Conservation (phyloP, 2,797 vertebrate species). For the Kryptolebias ocellatus region DNA sequence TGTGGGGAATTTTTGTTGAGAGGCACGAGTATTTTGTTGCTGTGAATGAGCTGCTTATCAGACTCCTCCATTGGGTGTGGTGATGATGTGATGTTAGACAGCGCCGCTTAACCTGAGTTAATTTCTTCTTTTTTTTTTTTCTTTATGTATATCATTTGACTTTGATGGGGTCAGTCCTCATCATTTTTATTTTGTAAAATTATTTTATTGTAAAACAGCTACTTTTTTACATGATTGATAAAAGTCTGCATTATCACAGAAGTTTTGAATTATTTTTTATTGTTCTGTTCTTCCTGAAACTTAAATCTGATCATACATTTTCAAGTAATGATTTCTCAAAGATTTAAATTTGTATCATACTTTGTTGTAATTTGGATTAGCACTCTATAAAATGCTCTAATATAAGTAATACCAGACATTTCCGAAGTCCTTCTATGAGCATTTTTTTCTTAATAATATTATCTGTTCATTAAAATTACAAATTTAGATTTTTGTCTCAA, state of each 20-base stretch:
- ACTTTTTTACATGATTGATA: not conserved
- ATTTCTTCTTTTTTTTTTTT: constrained; percentile 18
- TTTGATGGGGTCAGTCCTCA: not conserved
- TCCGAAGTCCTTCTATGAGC: not conserved
- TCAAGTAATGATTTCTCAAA: not conserved
- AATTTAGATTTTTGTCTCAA: not conserved
- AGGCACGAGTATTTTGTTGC: constrained; percentile 45
- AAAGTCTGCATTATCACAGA: not conserved
- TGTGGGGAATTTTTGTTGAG: constrained; percentile 53
- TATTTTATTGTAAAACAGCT: not conserved
- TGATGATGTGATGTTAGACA: constrained; percentile 28
- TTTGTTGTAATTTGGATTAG: not conserved
- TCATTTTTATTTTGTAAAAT: not conserved
- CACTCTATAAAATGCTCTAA: not conserved
- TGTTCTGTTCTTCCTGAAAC: not conserved
- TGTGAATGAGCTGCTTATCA: constrained; percentile 32
- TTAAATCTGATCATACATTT: not conserved
- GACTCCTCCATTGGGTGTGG: constrained; percentile 19
- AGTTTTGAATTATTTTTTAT: not conserved
- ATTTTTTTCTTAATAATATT: not conserved
- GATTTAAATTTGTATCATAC: not conserved
- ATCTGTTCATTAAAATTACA: constrained; percentile 1
- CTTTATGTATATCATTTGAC: not conserved
- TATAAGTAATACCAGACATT: not conserved
- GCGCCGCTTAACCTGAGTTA: constrained; percentile 15